Conservation (phyloP, 2,888 invertebrate species). For the Ethmia dodecea region DNA sequence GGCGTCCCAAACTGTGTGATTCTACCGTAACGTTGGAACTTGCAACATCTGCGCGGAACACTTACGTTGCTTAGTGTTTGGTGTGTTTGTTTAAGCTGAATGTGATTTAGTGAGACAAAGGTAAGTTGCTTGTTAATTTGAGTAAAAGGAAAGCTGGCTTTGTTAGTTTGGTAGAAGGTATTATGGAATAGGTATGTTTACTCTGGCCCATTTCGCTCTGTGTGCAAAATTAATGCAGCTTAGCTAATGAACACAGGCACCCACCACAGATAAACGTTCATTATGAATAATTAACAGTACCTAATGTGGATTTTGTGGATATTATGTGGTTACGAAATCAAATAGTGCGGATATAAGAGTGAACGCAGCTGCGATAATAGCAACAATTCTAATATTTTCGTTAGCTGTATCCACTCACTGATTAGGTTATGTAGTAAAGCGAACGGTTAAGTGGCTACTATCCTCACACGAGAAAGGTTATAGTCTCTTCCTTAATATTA, state of each 20-base stretch:
- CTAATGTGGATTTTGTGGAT: constrained; percentile 3
- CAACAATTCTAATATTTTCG: too few relatives aligned
- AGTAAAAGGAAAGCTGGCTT: background rate
- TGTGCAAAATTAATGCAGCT: constrained; percentile 29
- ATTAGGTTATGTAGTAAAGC: too few relatives aligned
- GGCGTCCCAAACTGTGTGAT: constrained; percentile 44
- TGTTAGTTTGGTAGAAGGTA: background rate
- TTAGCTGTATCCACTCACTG: too few relatives aligned
- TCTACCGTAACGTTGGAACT: constrained; percentile 53
- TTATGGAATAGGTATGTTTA: background rate
- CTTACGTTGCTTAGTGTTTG: constrained; percentile 59
- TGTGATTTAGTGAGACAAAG: constrained; percentile 5
- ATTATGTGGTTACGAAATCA: too few relatives aligned
- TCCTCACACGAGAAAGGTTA: too few relatives aligned
- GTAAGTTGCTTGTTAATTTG: constrained; percentile 4
- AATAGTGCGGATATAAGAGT: too few relatives aligned
- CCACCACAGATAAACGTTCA: constrained; percentile 18
- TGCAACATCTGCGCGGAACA: constrained; percentile 67
- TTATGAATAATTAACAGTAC: constrained; percentile 11
- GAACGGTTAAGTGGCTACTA: too few relatives aligned
- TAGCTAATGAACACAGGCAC: constrained; percentile 26
- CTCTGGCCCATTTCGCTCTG: constrained; percentile 5
- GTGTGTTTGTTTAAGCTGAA: constrained; percentile 29
- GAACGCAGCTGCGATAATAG: too few relatives aligned
- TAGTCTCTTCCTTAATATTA: too few relatives aligned